A percentile compares a stretch with the other conserved stretches of the same genome.
Conservation (phyloP, 2,888 invertebrate species). For the Napeogenes sylphis region DNA sequence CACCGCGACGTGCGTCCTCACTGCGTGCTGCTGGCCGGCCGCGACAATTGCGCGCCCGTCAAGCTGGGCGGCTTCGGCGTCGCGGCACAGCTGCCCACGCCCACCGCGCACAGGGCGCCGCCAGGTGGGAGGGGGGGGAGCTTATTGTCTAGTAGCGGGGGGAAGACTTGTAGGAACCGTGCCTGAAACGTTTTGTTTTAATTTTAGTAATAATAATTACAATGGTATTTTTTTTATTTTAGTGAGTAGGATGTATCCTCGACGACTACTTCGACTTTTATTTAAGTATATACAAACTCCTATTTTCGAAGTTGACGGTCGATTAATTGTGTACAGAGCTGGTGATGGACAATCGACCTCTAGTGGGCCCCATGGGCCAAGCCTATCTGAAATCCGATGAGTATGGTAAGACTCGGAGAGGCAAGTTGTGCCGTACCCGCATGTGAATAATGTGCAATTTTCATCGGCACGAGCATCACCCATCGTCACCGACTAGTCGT, state of each 20-base stretch:
- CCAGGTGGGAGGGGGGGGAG: constrained; percentile 47
- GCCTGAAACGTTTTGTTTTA: not conserved
- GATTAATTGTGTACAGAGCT: constrained; percentile 73
- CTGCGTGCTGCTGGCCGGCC: constrained; percentile 95
- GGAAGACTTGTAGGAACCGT: too few relatives aligned
- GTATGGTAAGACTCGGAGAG: constrained; percentile 82
- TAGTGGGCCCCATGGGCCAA: constrained; percentile 87
- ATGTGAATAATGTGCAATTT: constrained; percentile 62
- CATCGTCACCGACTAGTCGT: constrained; percentile 48
- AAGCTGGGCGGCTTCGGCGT: constrained; percentile 98
- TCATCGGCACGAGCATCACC: constrained; percentile 40
- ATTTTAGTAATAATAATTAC: not conserved
- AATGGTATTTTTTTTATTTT: not conserved
- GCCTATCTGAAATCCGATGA: constrained; percentile 90
- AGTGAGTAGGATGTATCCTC: not conserved
- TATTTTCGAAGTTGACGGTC: constrained; percentile 40
- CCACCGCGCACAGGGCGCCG: constrained; percentile 76
- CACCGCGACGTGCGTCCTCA: constrained; percentile 99
- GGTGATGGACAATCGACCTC: constrained; percentile 87
- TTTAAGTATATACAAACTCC: not conserved
- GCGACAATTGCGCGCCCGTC: constrained; percentile 98
- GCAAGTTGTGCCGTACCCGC: constrained; percentile 63
- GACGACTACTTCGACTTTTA: not conserved
- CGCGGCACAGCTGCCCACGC: constrained; percentile 93
- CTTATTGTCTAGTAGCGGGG: not conserved